Conservation (phyloP, 2,888 invertebrate species). For the Drepanosiphum platanoidis region DNA sequence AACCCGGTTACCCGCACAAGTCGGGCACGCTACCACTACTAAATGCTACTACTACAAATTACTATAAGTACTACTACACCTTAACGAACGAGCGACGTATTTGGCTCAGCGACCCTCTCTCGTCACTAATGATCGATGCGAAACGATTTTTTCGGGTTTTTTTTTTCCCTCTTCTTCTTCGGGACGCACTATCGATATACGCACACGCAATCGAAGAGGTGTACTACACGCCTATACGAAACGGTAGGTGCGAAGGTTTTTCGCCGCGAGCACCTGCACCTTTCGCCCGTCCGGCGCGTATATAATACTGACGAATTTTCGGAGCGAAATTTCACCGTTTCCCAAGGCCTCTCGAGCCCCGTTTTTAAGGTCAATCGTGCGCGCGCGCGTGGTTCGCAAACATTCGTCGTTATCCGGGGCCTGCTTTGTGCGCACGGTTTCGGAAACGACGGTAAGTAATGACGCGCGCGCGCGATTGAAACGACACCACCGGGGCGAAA, state of each 20-base stretch:
- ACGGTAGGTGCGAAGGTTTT: slow-evolving; percentile 48
- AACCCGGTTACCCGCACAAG: not conserved
- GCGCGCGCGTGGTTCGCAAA: not conserved
- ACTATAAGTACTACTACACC: too few species aligned
- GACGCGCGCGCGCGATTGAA: too few species aligned
- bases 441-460: too few species aligned
- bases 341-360: not conserved
- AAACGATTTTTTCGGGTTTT: not conserved
- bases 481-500: too few species aligned
- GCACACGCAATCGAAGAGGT: too few species aligned
- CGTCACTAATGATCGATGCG: not conserved
- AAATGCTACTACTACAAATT: too few species aligned
- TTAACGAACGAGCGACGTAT: slow-evolving; percentile 12
- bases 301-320: slow-evolving; percentile 9
- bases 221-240: not conserved
- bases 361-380: not conserved
- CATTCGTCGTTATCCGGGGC: not conserved
- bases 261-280: slow-evolving; percentile 12
- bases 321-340: slow-evolving; percentile 33
- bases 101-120: slow-evolving; percentile 2
- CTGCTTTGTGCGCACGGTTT: not conserved
- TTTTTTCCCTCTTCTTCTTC: too few species aligned
- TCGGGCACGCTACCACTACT: too few species aligned
- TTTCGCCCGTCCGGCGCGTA: slow-evolving; percentile 12
- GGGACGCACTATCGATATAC: too few species aligned